phyloP scores from a whole-genome alignment of 2,888 invertebrate species.

The Phyllotreta striolata region DNA sequence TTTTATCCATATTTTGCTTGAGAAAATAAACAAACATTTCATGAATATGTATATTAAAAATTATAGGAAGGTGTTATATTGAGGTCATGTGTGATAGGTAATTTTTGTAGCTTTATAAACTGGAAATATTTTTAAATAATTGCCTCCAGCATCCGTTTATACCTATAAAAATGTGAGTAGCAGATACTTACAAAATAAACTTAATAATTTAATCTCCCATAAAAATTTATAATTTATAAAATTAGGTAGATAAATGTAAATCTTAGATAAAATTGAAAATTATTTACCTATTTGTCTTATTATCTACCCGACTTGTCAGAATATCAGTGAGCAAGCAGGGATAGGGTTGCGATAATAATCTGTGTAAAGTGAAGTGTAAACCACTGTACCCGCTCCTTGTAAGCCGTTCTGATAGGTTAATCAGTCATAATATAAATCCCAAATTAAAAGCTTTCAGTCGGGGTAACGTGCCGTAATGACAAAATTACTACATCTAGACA shows the following conservation, averaged over 20 bases:
- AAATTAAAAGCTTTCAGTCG: slow-evolving; percentile 50
- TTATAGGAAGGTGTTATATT: slow-evolving; percentile 21
- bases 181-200: too few species aligned
- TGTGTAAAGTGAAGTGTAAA: slow-evolving; percentile 47
- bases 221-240: too few species aligned
- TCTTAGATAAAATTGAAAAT: too few species aligned
- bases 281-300: too few species aligned
- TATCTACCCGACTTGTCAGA: background rate
- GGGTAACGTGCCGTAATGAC: slow-evolving; percentile 44
- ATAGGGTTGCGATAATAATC: slow-evolving; percentile 44
- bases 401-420: slow-evolving; percentile 46
- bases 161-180: too few species aligned
- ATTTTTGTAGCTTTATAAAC: too few species aligned
- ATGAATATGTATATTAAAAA: slow-evolving; percentile 44
- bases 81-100: too few species aligned
- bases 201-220: too few species aligned
- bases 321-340: slow-evolving; percentile 1
- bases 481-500: slow-evolving; percentile 44
- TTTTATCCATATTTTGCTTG: slow-evolving; percentile 27
- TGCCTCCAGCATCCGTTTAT: too few species aligned
- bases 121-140: too few species aligned
- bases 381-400: slow-evolving; percentile 41
- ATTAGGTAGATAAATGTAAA: too few species aligned
- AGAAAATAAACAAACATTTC: slow-evolving; percentile 39
- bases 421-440: slow-evolving; percentile 48